These are phyloP conservation scores for Tetragnatha montana DNA, from an alignment of 2,888 invertebrate species.

Conservation along the genomic window DNA sequence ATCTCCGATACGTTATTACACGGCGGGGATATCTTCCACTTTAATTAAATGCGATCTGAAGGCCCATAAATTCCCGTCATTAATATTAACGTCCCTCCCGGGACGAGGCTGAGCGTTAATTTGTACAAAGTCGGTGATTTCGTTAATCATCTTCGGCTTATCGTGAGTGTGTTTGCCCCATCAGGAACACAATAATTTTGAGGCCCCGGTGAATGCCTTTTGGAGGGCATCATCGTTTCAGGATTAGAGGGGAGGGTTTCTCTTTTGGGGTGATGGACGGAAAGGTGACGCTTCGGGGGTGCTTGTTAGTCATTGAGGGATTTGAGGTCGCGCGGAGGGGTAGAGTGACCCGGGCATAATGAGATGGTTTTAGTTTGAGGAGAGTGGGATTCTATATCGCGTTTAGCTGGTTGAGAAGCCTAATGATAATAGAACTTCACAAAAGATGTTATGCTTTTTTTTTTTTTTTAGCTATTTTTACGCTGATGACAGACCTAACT, in stretches of 20 bases:
- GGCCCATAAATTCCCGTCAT: conserved; percentile 47
- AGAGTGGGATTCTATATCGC: too few relatives aligned
- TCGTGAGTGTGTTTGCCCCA: conserved; percentile 14
- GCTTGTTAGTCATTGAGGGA: too few relatives aligned
- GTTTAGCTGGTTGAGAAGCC: too few relatives aligned
- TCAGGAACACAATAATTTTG: conserved; percentile 10
- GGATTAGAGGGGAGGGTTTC: not conserved
- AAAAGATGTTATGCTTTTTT: too few relatives aligned
- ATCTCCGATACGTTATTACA: conserved; percentile 40
- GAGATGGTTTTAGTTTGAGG: too few relatives aligned
- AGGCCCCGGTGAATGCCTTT: conserved; percentile 16
- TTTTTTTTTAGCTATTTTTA: too few relatives aligned
- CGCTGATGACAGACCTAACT: too few relatives aligned
- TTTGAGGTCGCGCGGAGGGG: too few relatives aligned
- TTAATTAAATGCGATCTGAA: conserved; percentile 46
- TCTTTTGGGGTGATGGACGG: not conserved
- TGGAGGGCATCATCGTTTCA: not conserved
- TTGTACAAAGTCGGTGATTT: conserved; percentile 51
- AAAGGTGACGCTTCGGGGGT: not conserved
- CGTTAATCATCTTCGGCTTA: conserved; percentile 52
- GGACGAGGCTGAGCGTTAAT: conserved; percentile 20
- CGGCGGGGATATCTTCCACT: conserved; percentile 9
- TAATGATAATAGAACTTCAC: too few relatives aligned
- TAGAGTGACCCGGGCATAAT: too few relatives aligned
- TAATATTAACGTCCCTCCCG: conserved; percentile 36